Conservation (phyloP, 2,113 vertebrate species). For the Melanostigma gelatinosum region DNA sequence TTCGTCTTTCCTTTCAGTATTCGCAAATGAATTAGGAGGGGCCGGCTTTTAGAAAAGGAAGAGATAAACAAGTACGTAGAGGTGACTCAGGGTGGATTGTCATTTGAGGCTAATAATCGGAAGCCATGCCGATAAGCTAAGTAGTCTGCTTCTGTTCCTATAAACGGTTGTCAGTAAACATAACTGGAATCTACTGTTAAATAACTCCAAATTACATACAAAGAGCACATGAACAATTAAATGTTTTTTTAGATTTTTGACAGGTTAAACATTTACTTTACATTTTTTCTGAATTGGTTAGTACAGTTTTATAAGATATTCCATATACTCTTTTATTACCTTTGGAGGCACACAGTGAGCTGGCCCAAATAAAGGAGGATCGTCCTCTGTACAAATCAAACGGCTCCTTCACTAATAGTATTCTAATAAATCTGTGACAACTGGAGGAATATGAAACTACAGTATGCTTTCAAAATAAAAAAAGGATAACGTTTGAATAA, state of each 20-base stretch:
- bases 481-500: neutral
- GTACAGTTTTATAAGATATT: neutral
- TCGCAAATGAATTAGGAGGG: slow-evolving; percentile 27
- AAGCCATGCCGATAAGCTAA: slow-evolving; percentile 47
- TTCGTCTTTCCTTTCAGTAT: slow-evolving; percentile 15
- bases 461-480: neutral
- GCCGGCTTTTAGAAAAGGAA: slow-evolving; percentile 43
- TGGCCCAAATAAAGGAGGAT: neutral
- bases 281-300: neutral
- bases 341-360: neutral
- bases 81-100: slow-evolving; percentile 40
- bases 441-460: slow-evolving; percentile 1
- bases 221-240: neutral
- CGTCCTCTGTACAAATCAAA: neutral
- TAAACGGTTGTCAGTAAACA: slow-evolving; percentile 28
- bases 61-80: slow-evolving; percentile 49
- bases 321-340: neutral
- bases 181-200: slow-evolving; percentile 7
- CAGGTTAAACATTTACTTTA: neutral
- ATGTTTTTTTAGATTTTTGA: neutral
- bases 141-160: slow-evolving; percentile 45
- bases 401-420: neutral
- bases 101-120: slow-evolving; percentile 45
- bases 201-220: neutral
- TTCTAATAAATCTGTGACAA: neutral